These are phyloP conservation scores for Busseola fusca DNA, from an alignment of 2,888 invertebrate genomes.

Conservation along the genomic window DNA sequence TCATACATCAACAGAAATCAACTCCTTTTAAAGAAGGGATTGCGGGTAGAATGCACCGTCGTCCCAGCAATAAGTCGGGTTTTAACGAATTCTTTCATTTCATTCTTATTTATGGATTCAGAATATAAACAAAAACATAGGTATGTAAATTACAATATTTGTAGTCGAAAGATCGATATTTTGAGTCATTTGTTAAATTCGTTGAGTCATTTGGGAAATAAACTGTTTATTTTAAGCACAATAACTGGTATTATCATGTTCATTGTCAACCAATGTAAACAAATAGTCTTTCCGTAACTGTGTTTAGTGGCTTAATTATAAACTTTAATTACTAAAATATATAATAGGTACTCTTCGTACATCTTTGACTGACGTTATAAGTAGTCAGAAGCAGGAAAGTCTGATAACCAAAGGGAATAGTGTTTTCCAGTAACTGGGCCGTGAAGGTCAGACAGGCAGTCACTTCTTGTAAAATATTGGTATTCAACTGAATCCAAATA, in stretches of 20 bases:
- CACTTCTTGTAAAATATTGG: not conserved
- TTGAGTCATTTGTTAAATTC: not conserved
- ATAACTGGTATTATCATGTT: slow-evolving; percentile 16
- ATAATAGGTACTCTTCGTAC: not conserved
- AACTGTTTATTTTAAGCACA: slow-evolving; percentile 8
- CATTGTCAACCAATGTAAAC: slow-evolving; percentile 4
- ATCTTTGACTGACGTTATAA: not conserved
- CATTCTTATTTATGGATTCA: not conserved
- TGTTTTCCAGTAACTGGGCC: not conserved
- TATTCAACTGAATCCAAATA: not conserved
- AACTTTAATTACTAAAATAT: slow-evolving; percentile 8
- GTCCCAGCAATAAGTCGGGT: too few relatives aligned
- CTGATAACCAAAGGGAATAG: not conserved
- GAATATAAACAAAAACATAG: not conserved
- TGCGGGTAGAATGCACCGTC: not conserved
- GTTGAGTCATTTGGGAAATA: slow-evolving; percentile 14
- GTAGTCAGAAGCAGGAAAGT: not conserved
- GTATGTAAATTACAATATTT: not conserved
- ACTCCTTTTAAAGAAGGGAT: not conserved
- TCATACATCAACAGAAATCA: not conserved
- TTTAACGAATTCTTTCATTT: not conserved
- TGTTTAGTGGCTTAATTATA: not conserved
- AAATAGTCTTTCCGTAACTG: not conserved
- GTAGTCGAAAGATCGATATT: slow-evolving; percentile 17
- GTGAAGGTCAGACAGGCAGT: not conserved